A percentile compares a stretch with the other conserved stretches of the same genome.
These are phyloP conservation scores for Masnerella sp. DNA, from an alignment of 2,888 invertebrate genomes.

Conservation along the genomic window DNA sequence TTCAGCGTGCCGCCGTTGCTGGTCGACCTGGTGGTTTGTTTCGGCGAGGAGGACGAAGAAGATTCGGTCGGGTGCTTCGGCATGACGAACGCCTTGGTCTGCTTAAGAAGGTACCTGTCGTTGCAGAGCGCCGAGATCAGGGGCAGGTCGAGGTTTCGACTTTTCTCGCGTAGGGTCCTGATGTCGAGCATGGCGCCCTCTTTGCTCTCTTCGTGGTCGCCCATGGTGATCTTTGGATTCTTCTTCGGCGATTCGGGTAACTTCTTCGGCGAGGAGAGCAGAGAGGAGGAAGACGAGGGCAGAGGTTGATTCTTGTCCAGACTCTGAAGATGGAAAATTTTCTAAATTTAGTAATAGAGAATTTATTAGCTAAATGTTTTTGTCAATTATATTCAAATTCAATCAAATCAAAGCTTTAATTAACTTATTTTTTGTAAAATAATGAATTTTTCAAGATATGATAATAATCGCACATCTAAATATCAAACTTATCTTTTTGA, in stretches of 20 bases:
- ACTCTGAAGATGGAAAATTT: conserved; percentile 71
- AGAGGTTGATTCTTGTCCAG: conserved; percentile 73
- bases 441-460: too few relatives aligned
- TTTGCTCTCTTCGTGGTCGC: conserved; percentile 63
- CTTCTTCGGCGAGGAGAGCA: conserved; percentile 62
- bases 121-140: conserved; percentile 96
- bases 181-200: conserved; percentile 83
- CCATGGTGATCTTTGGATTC: conserved; percentile 4
- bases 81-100: conserved; percentile 91
- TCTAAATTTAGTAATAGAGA: too few relatives aligned
- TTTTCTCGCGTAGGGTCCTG: conserved; percentile 90
- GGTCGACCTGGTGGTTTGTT: conserved; percentile 61
- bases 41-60: conserved; percentile 61
- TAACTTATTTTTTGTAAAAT: too few relatives aligned
- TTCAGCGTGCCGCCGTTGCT: conserved; percentile 77
- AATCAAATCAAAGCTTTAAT: too few relatives aligned
- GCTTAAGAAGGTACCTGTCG: conserved; percentile 92
- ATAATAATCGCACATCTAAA: too few relatives aligned
- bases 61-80: conserved; percentile 81
- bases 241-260: conserved; percentile 29
- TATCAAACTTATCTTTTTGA: too few relatives aligned
- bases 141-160: conserved; percentile 93
- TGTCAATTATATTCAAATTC: too few relatives aligned
- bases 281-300: conserved; percentile 66
- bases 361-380: too few relatives aligned